Percentiles rank a stretch among this genome's conserved stretches.
Evolutionary conservation across 1,140 invertebrate species (phyloP).

Genomic region (Luehdorfia chinensis): DNA sequence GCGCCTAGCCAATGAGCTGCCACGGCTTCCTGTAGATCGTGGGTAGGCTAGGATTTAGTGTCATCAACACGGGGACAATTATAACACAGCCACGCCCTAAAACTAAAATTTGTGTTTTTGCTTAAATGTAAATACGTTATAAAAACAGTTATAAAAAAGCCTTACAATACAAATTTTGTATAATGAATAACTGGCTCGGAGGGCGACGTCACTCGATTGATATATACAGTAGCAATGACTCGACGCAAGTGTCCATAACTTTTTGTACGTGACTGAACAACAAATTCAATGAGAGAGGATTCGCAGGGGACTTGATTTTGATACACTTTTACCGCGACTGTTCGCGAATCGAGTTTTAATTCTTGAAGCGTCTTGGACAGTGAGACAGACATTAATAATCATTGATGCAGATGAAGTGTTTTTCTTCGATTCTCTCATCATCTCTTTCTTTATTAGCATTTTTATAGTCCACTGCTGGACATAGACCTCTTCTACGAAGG

Average conservation of each 20-base stretch:
- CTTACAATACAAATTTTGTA: background rate
- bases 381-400: conserved; percentile 12
- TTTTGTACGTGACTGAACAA: conserved; percentile 14
- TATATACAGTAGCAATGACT: conserved; percentile 11
- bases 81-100: too few relatives aligned
- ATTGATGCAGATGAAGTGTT: background rate
- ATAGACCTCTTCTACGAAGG: background rate
- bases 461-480: too few relatives aligned
- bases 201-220: background rate
- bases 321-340: conserved; percentile 13
- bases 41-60: too few relatives aligned
- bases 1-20: too few relatives aligned
- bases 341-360: conserved; percentile 15
- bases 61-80: too few relatives aligned
- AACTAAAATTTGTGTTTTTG: too few relatives aligned
- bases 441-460: too few relatives aligned
- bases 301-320: conserved; percentile 14
- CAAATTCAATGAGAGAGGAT: conserved; percentile 15
- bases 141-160: background rate
- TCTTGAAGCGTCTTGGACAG: conserved; percentile 2
- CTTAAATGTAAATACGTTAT: background rate
- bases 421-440: too few relatives aligned
- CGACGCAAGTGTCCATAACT: conserved; percentile 17
- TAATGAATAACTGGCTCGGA: too few relatives aligned
- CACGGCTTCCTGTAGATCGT: too few relatives aligned